A percentile compares a stretch with the other conserved stretches of the same genome.
Evolutionary conservation across 2,113 vertebrate genomes (phyloP).

Genomic region (Patagioenas fasciata): DNA sequence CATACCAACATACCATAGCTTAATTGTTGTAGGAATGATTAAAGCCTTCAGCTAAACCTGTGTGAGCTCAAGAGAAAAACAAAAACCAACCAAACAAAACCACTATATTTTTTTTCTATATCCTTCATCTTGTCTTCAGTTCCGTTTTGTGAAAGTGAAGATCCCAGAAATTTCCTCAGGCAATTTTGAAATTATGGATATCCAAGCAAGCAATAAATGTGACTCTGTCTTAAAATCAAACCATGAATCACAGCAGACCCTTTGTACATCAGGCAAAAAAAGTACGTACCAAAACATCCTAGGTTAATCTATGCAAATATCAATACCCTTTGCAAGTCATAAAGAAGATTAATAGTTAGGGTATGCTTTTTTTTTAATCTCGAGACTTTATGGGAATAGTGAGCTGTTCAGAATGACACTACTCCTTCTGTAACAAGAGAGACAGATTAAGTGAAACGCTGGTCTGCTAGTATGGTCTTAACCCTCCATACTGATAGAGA

Average conservation of each 20-base stretch:
- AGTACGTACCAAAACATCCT: background rate
- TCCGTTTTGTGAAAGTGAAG: background rate
- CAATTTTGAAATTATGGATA: background rate
- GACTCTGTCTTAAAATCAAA: background rate
- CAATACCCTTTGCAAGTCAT: background rate
- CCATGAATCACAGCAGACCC: background rate
- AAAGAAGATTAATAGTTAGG: background rate
- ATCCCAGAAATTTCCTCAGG: background rate
- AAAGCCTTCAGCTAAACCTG: background rate
- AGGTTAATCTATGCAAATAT: background rate
- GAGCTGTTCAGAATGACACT: background rate
- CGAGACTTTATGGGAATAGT: background rate
- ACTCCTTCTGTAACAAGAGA: background rate
- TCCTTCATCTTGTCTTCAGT: background rate
- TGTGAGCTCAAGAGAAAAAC: background rate
- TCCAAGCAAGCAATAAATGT: background rate
- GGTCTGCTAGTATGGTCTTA: background rate
- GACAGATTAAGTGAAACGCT: background rate
- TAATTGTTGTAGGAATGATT: background rate
- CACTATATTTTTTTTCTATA: background rate
- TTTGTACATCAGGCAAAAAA: background rate
- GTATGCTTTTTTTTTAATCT: background rate
- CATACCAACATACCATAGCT: background rate
- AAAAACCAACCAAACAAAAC: too few species aligned
- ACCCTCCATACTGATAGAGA: background rate